These are phyloP conservation scores for Nomia melanderi DNA, from an alignment of 1,140 invertebrate species.

Conservation along the genomic window DNA sequence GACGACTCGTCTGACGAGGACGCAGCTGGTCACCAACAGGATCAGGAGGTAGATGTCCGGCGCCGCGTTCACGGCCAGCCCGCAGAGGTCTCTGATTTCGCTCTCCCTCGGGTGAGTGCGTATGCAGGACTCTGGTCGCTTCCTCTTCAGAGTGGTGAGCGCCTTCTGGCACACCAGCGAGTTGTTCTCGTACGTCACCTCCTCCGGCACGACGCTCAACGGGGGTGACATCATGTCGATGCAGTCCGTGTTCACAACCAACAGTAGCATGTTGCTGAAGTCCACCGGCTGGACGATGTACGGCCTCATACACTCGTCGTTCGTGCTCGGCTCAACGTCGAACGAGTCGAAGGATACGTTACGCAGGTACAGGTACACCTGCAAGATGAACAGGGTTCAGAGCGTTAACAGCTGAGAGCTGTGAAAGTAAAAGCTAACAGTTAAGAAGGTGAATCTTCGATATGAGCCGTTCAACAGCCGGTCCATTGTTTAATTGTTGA, in stretches of 20 bases:
- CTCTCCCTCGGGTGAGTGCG: conserved; percentile 87
- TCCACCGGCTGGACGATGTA: conserved; percentile 92
- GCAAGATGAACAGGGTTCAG: conserved; percentile 15
- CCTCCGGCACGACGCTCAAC: conserved; percentile 83
- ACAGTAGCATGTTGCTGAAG: conserved; percentile 90
- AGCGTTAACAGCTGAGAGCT: too few relatives aligned
- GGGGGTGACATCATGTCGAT: conserved; percentile 67
- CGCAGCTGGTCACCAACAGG: conserved; percentile 14
- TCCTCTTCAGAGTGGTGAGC: conserved; percentile 82
- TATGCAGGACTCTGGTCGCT: conserved; percentile 85
- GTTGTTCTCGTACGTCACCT: conserved; percentile 83
- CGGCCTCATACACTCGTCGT: conserved; percentile 80
- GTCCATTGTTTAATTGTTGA: not conserved
- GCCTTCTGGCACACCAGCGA: conserved; percentile 85
- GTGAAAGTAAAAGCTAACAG: too few relatives aligned
- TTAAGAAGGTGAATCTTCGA: too few relatives aligned
- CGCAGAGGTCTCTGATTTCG: conserved; percentile 78
- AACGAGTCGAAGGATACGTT: conserved; percentile 70
- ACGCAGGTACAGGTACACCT: conserved; percentile 77
- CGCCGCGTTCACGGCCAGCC: conserved; percentile 60
- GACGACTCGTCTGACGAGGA: not conserved
- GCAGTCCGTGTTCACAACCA: conserved; percentile 88
- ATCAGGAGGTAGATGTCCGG: conserved; percentile 63
- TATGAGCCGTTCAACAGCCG: too few relatives aligned
- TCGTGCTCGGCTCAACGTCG: conserved; percentile 68